These are phyloP conservation scores for Steinernema feltiae DNA, from an alignment of 1,140 invertebrate genomes.

Conservation along the genomic window DNA sequence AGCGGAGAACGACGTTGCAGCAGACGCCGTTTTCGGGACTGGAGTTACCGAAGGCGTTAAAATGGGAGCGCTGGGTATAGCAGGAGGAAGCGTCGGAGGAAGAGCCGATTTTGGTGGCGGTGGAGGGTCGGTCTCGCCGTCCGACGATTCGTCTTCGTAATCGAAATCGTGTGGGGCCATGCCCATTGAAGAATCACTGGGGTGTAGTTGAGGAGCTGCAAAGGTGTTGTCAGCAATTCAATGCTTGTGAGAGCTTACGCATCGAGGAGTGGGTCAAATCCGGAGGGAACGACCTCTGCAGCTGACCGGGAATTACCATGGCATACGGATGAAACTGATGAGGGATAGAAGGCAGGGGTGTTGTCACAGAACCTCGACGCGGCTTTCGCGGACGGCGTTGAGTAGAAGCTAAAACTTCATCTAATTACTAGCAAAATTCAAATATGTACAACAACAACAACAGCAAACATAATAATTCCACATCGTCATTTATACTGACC, in stretches of 20 bases:
- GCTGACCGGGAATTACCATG: neutral
- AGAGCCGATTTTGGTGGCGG: neutral
- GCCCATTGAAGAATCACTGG: neutral
- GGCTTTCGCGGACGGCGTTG: neutral
- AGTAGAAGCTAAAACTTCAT: neutral
- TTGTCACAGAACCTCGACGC: neutral
- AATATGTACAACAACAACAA: too few species aligned
- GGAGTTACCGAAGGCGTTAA: neutral
- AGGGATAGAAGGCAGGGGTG: neutral
- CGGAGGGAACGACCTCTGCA: neutral
- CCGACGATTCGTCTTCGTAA: neutral
- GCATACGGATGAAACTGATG: neutral
- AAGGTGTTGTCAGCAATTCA: neutral
- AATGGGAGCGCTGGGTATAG: neutral
- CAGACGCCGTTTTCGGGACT: neutral
- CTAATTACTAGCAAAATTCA: too few species aligned
- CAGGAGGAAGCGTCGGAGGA: neutral
- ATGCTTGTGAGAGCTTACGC: neutral
- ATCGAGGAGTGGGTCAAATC: neutral
- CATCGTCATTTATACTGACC: too few species aligned
- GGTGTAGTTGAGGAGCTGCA: neutral
- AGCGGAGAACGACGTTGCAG: neutral
- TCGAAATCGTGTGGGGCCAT: neutral
- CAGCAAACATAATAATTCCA: too few species aligned
- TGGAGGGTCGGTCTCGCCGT: neutral